Conservation (phyloP, 2,113 vertebrate species). For the Xiphorhynchus elegans region DNA sequence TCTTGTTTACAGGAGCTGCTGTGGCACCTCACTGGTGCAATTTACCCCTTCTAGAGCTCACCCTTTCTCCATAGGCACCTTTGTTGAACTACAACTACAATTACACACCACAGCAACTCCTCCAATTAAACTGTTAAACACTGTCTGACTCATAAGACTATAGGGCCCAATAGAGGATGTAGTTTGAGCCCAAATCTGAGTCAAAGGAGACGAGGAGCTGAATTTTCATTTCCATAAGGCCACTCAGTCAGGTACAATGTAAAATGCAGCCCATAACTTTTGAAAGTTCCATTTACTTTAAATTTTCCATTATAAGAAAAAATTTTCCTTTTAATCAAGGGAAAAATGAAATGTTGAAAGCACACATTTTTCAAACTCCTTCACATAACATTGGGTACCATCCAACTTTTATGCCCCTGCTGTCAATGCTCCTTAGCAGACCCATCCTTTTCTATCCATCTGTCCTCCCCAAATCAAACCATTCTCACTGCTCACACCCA, state of each 20-base stretch:
- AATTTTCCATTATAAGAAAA: not conserved
- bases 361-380: not conserved
- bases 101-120: not conserved
- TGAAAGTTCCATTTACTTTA: not conserved
- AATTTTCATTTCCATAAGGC: not conserved
- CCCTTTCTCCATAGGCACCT: not conserved
- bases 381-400: rapidly evolving
- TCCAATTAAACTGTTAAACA: not conserved
- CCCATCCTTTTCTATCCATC: not conserved
- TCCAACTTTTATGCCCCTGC: not conserved
- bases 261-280: not conserved
- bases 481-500: not conserved
- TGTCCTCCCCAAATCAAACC: not conserved
- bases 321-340: not conserved
- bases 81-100: not conserved
- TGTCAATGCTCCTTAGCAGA: not conserved
- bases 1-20: not conserved
- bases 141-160: not conserved
- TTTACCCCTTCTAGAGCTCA: not conserved
- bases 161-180: not conserved
- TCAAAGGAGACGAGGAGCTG: not conserved
- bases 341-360: not conserved
- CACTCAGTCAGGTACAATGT: not conserved
- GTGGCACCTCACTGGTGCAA: rapidly evolving
- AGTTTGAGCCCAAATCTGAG: not conserved